Conservation (phyloP, 2,888 invertebrate genomes). For the Drosophila buzzatii region DNA sequence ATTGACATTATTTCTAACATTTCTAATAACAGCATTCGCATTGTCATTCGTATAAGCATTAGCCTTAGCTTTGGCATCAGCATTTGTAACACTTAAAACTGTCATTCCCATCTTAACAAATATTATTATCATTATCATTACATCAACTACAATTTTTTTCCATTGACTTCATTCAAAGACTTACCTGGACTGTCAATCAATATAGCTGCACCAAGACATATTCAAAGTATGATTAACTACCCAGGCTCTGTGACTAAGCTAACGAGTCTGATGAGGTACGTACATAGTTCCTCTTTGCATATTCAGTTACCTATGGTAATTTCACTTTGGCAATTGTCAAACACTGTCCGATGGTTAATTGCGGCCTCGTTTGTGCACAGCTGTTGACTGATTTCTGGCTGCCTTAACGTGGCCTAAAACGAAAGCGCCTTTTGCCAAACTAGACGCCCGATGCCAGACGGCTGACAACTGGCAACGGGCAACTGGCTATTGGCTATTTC, state of each 20-base stretch:
- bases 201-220: background rate
- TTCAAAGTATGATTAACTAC: background rate
- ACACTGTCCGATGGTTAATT: constrained; percentile 21
- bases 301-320: constrained; percentile 18
- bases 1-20: background rate
- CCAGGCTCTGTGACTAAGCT: background rate
- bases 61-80: background rate
- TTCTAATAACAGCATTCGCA: background rate
- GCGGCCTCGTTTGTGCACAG: constrained; percentile 20
- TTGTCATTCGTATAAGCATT: background rate
- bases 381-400: constrained; percentile 35
- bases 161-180: background rate
- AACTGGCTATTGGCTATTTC: constrained; percentile 56
- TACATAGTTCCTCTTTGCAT: background rate
- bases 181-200: background rate
- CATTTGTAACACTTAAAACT: background rate
- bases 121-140: background rate
- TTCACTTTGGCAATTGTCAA: constrained; percentile 26
- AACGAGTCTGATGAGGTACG: constrained; percentile 1
- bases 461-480: constrained; percentile 17
- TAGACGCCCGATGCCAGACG: background rate
- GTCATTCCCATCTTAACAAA: background rate
- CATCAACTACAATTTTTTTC: background rate
- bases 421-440: constrained; percentile 36
- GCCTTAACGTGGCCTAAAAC: constrained; percentile 39